Evolutionary conservation across 2,888 invertebrate species (phyloP).

Genomic region (Rhagonycha fulva): DNA sequence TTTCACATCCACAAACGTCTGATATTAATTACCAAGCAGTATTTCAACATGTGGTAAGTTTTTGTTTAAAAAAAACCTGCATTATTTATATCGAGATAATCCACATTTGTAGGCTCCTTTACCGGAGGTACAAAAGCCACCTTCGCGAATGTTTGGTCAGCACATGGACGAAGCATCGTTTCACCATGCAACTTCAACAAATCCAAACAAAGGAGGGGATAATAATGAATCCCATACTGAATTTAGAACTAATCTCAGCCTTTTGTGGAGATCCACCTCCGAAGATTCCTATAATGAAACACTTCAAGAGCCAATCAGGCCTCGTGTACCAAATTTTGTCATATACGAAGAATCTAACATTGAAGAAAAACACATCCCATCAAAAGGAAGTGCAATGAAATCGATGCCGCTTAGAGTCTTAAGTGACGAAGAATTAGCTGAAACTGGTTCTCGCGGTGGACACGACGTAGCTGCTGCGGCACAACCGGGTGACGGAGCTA

Average conservation of each 20-base stretch:
- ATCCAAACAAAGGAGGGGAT: neutral
- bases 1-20: neutral
- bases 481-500: slow-evolving; percentile 48
- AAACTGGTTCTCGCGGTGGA: slow-evolving; percentile 52
- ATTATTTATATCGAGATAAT: neutral
- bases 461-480: slow-evolving; percentile 51
- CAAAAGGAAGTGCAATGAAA: slow-evolving; percentile 50
- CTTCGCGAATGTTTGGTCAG: slow-evolving; percentile 12
- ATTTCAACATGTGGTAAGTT: slow-evolving; percentile 6
- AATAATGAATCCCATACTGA: neutral
- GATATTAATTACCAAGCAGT: neutral
- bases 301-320: slow-evolving; percentile 2
- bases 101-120: neutral
- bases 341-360: slow-evolving; percentile 28
- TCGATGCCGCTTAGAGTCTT: slow-evolving; percentile 51
- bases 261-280: slow-evolving; percentile 16
- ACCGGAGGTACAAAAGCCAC: neutral
- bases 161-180: slow-evolving; percentile 1
- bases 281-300: slow-evolving; percentile 8
- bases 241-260: slow-evolving; percentile 12
- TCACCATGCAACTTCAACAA: neutral
- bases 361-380: slow-evolving; percentile 11
- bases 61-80: neutral
- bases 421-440: slow-evolving; percentile 51
- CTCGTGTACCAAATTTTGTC: slow-evolving; percentile 21